phyloP scores from a whole-genome alignment of 2,113 vertebrate species.

The Piaya cayana region DNA sequence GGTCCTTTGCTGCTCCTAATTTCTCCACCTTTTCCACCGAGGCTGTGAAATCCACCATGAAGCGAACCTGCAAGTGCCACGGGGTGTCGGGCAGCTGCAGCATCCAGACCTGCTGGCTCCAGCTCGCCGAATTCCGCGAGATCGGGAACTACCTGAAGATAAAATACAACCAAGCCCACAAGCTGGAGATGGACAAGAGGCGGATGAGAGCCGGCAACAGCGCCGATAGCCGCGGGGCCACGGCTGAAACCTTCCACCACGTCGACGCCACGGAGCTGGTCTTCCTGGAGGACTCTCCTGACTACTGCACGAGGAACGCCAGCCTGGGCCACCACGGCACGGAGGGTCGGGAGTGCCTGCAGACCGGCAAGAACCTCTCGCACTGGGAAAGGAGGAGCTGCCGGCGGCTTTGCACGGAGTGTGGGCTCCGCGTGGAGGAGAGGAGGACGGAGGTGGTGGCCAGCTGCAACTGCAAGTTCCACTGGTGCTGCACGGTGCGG shows the following conservation, averaged over 20 bases:
- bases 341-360: slow-evolving; percentile 91
- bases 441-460: slow-evolving; percentile 79
- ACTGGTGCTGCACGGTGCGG: slow-evolving; percentile 95
- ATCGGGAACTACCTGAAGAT: slow-evolving; percentile 90
- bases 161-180: slow-evolving; percentile 88
- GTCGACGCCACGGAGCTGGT: slow-evolving; percentile 84
- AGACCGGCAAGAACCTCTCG: slow-evolving; percentile 77
- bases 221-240: slow-evolving; percentile 84
- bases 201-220: slow-evolving; percentile 86
- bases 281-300: slow-evolving; percentile 91
- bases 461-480: slow-evolving; percentile 96
- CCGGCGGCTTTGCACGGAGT: slow-evolving; percentile 87
- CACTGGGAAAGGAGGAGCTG: slow-evolving; percentile 87
- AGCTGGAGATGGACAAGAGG: slow-evolving; percentile 91
- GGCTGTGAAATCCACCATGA: slow-evolving; percentile 91
- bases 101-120: slow-evolving; percentile 96
- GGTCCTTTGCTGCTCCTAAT: not conserved
- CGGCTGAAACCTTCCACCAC: slow-evolving; percentile 79
- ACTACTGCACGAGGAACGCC: slow-evolving; percentile 90
- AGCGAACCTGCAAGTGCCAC: slow-evolving; percentile 92
- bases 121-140: slow-evolving; percentile 90
- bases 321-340: slow-evolving; percentile 89
- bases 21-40: slow-evolving; percentile 22
- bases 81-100: slow-evolving; percentile 97
- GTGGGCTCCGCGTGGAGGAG: slow-evolving; percentile 86